Evolutionary conservation across 2,113 vertebrate genomes (phyloP).

Genomic region (human (Homo sapiens)): DNA sequence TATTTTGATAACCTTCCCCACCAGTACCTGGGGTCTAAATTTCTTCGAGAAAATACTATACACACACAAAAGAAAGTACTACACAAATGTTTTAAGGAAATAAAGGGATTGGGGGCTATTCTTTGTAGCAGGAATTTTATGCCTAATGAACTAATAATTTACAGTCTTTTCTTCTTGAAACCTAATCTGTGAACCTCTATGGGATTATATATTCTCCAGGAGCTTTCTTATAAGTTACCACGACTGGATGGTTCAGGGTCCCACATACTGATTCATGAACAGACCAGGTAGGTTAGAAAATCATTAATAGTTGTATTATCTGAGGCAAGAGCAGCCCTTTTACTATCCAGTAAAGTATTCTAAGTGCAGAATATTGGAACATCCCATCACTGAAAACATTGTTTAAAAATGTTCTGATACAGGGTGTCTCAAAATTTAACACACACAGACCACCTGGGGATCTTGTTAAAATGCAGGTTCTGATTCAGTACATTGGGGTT

Average conservation of each 20-base stretch:
- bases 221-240: background rate
- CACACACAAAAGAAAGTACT: background rate
- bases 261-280: background rate
- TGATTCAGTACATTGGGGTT: background rate
- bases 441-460: background rate
- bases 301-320: constrained; percentile 29
- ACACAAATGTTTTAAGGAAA: constrained; percentile 37
- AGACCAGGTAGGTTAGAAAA: constrained; percentile 31
- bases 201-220: background rate
- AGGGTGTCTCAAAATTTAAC: background rate
- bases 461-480: background rate
- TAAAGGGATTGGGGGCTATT: background rate
- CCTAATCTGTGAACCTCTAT: background rate
- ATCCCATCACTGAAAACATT: background rate
- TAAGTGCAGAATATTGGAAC: constrained; percentile 21
- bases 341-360: background rate
- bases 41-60: constrained; percentile 23
- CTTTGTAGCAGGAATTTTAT: background rate
- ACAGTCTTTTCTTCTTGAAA: constrained; percentile 13
- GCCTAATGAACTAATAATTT: background rate
- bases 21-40: background rate
- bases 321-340: background rate
- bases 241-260: constrained; percentile 13
- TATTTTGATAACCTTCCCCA: constrained; percentile 51
- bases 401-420: constrained; percentile 31